Evolutionary conservation across 2,888 invertebrate species (phyloP).

Genomic region (Aporophyla lueneburgensis): DNA sequence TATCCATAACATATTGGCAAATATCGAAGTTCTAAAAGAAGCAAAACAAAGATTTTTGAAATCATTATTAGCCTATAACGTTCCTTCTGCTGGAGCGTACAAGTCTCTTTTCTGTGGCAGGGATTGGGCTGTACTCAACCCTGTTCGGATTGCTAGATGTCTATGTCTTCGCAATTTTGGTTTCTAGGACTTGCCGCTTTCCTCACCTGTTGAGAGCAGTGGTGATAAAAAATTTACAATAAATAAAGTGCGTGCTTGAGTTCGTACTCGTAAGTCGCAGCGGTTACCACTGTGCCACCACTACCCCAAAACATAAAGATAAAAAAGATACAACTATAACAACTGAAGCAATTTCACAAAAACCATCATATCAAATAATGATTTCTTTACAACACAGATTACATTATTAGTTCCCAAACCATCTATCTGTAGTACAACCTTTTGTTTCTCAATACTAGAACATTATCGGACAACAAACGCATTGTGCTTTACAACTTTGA

Average conservation of each 20-base stretch:
- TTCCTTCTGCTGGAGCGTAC: too few relatives aligned
- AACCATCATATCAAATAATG: background rate
- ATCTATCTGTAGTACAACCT: conserved; percentile 16
- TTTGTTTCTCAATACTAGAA: conserved; percentile 49
- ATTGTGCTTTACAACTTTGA: conserved; percentile 57
- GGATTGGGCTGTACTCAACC: too few relatives aligned
- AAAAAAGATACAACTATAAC: background rate
- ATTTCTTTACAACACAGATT: conserved; percentile 28
- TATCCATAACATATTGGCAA: background rate
- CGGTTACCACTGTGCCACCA: too few relatives aligned
- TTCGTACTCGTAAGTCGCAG: too few relatives aligned
- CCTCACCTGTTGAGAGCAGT: too few relatives aligned
- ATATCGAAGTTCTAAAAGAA: background rate
- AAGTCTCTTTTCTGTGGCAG: too few relatives aligned
- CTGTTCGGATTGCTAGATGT: too few relatives aligned
- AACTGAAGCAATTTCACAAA: conserved; percentile 3
- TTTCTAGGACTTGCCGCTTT: too few relatives aligned
- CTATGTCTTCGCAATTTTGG: too few relatives aligned
- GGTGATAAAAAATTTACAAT: too few relatives aligned
- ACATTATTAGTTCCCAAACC: conserved; percentile 32
- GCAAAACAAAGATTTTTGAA: background rate
- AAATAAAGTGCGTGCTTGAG: too few relatives aligned
- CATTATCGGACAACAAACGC: conserved; percentile 54
- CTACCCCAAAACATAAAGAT: background rate
- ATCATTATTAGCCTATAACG: background rate